Base-by-base conservation (phyloP, 2,888 invertebrate species). In the Sarcophaga subvicina region DNA sequence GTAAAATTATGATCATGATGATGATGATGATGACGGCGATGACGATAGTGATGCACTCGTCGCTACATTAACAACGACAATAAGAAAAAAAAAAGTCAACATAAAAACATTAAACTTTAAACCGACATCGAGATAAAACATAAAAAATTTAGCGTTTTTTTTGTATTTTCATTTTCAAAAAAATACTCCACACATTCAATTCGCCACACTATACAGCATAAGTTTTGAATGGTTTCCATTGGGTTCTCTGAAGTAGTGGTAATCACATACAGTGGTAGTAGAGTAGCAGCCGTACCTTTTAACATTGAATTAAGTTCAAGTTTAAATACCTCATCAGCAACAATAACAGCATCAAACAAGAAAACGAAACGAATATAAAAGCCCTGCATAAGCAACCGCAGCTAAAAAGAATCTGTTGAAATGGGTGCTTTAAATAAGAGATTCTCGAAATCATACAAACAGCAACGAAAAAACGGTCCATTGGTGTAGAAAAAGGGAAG, bases 151-250 rank as follows among this genome's bases (percentile, higher is more conserved):
- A 47, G 45, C 37, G 37, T 37, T 37, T 37, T 37, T 49, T 60
- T 69, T 70, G 89, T 89, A 63, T 66, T 76, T 76, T 71, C 70
- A 66, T 80, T 64, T 89, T 87, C 49, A 49, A 49, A 54, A 49
- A 17, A 67, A 54, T 60, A 67, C 80, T 88, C 86, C 90, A 90
- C 89, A 90, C 90, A 90, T 90, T 90, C 90, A 90, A 90, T 60
- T 27, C 90, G 89, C 20, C 8, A 45, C 11, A 25, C 20, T 4
- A 4, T 14, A 54, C 54, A 54, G 54, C 47, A 27, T 60, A 66
- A 76, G 71, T 78, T 63, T 67, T 63, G 64, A 72, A 78, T 83
- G 72, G 45, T 54, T 79, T 73, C 63, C 73, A 67, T 67, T 83
- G 17, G 59, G 47, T 17, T 72, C n/a, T 49, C 62, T 60, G n/a